Conservation (phyloP, 2,797 vertebrate species). For the Coranthus polyacanthus region DNA sequence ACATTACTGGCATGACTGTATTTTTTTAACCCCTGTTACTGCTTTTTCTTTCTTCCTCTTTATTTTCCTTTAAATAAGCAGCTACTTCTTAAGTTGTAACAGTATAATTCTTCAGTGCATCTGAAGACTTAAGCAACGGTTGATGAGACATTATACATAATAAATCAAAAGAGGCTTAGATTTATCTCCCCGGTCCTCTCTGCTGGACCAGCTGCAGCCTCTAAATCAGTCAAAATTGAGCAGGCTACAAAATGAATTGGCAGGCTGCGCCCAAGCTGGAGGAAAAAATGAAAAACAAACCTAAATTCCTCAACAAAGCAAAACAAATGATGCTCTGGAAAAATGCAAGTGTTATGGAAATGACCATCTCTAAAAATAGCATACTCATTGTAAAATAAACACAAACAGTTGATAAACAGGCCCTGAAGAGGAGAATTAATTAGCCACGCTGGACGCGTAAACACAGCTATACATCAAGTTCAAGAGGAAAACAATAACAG, state of each 20-base stretch:
- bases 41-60: slow-evolving; percentile 44
- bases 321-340: slow-evolving; percentile 76
- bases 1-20: slow-evolving; percentile 43
- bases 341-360: slow-evolving; percentile 75
- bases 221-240: slow-evolving; percentile 81
- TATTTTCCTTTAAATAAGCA: slow-evolving; percentile 64
- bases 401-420: slow-evolving; percentile 82
- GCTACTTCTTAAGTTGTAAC: slow-evolving; percentile 71
- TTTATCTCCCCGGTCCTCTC: slow-evolving; percentile 75
- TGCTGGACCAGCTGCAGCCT: slow-evolving; percentile 71
- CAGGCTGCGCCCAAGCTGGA: slow-evolving; percentile 58
- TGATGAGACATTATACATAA: slow-evolving; percentile 84
- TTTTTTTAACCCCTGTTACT: slow-evolving; percentile 45
- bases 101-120: slow-evolving; percentile 75
- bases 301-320: slow-evolving; percentile 75
- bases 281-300: slow-evolving; percentile 67
- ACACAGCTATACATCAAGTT: slow-evolving; percentile 86
- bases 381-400: slow-evolving; percentile 78
- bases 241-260: slow-evolving; percentile 78
- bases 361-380: slow-evolving; percentile 81
- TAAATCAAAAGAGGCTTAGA: slow-evolving; percentile 82
- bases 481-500: slow-evolving; percentile 80
- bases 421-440: slow-evolving; percentile 83
- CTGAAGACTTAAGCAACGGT: slow-evolving; percentile 76
- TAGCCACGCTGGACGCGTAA: slow-evolving; percentile 81